Conservation (phyloP, 2,797 vertebrate genomes). For the Eleutherodactylus coqui region DNA sequence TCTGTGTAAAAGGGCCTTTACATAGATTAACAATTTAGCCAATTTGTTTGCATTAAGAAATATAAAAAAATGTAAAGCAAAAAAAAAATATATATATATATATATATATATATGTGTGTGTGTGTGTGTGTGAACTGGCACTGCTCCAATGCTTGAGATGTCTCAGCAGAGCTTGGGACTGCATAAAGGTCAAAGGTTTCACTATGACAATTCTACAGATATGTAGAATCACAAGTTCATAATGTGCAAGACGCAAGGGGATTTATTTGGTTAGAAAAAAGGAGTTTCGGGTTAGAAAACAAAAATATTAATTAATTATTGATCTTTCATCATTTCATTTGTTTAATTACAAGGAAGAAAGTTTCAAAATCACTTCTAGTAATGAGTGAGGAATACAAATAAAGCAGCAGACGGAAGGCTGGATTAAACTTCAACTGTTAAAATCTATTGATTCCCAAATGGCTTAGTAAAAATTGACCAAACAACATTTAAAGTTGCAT, state of each 20-base stretch:
- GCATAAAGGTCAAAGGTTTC: too few species aligned
- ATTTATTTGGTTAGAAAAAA: neutral
- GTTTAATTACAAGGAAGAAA: neutral
- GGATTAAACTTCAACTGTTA: constrained; percentile 1
- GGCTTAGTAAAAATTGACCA: constrained; percentile 29
- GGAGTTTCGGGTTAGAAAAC: neutral
- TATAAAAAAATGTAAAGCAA: too few species aligned
- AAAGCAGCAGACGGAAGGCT: constrained; percentile 10
- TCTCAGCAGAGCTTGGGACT: too few species aligned
- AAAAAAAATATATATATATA: too few species aligned
- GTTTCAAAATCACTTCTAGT: neutral
- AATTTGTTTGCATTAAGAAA: too few species aligned
- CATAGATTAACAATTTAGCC: too few species aligned
- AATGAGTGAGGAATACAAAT: constrained; percentile 11
- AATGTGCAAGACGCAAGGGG: neutral
- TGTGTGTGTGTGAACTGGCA: too few species aligned
- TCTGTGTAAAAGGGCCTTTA: too few species aligned
- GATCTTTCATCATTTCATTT: neutral
- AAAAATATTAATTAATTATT: neutral
- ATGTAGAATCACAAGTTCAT: neutral
- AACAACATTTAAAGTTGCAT: constrained; percentile 19
- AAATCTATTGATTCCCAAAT: constrained; percentile 18
- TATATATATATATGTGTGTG: too few species aligned
- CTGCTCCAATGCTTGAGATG: too few species aligned
- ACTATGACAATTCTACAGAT: too few species aligned